Conservation (phyloP, 2,888 invertebrate genomes). For the Chelonus formosanus region DNA sequence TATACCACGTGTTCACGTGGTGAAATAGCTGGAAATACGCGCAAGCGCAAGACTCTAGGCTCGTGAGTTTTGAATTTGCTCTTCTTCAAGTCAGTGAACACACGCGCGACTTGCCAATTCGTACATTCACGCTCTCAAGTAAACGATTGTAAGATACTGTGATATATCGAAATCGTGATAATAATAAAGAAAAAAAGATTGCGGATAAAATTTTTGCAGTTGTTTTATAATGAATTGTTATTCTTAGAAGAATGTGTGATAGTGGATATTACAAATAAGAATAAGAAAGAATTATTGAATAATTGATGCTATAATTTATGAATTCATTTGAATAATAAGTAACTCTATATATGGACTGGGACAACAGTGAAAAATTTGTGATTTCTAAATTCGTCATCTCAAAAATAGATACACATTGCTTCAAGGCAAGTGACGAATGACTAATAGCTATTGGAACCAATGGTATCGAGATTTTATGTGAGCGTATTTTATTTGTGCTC, state of each 20-base stretch:
- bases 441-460: constrained; percentile 1
- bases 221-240: too few species aligned
- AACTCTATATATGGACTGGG: background rate
- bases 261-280: too few species aligned
- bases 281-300: too few species aligned
- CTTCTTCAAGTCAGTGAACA: constrained; percentile 24
- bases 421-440: background rate
- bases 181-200: too few species aligned
- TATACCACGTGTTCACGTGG: constrained; percentile 38
- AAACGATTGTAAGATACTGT: background rate
- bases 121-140: constrained; percentile 22
- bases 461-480: background rate
- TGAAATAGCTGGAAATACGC: constrained; percentile 39
- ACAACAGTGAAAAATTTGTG: constrained; percentile 1
- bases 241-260: too few species aligned
- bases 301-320: background rate
- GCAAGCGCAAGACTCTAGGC: constrained; percentile 47
- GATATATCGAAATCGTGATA: too few species aligned
- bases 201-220: too few species aligned
- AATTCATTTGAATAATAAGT: background rate
- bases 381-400: constrained; percentile 8
- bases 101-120: constrained; percentile 24
- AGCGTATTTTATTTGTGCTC: too few species aligned
- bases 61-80: constrained; percentile 51
- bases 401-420: constrained; percentile 1